Percentiles rank a stretch among this genome's conserved stretches.
phyloP scores from a whole-genome alignment of 2,113 vertebrate species.

The Pantherophis guttatus region DNA sequence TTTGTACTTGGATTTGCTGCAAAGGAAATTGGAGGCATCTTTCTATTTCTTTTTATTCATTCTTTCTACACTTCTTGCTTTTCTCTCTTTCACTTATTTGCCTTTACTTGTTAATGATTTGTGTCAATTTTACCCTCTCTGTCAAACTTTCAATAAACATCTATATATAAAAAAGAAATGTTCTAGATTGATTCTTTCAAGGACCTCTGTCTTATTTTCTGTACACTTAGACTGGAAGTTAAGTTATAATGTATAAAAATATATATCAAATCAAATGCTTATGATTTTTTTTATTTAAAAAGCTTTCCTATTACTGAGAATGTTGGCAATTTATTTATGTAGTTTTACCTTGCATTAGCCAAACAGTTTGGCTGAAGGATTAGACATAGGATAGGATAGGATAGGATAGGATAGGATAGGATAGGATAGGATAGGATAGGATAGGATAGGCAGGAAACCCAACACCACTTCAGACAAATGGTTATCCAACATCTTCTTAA shows the following conservation, averaged over 20 bases:
- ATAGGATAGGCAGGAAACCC: too few species aligned
- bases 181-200: too few species aligned
- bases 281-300: neutral
- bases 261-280: neutral
- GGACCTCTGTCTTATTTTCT: neutral
- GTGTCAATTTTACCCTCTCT: neutral
- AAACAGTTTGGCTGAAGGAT: neutral
- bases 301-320: neutral
- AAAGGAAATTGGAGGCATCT: neutral
- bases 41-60: too few species aligned
- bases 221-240: neutral
- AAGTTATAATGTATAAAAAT: neutral
- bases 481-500: too few species aligned
- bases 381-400: neutral
- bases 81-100: neutral
- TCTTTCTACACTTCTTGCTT: too few species aligned
- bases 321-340: neutral
- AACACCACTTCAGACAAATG: too few species aligned
- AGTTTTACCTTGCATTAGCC: neutral
- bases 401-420: too few species aligned
- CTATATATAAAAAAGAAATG: neutral
- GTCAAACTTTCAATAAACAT: neutral
- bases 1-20: too few species aligned
- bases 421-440: too few species aligned
- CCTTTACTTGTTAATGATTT: neutral